Evolutionary conservation across 2,888 invertebrate genomes (phyloP), one percentile per base, ranked within the genome.

Genomic region (Rhamphomyia laevipes): DNA sequence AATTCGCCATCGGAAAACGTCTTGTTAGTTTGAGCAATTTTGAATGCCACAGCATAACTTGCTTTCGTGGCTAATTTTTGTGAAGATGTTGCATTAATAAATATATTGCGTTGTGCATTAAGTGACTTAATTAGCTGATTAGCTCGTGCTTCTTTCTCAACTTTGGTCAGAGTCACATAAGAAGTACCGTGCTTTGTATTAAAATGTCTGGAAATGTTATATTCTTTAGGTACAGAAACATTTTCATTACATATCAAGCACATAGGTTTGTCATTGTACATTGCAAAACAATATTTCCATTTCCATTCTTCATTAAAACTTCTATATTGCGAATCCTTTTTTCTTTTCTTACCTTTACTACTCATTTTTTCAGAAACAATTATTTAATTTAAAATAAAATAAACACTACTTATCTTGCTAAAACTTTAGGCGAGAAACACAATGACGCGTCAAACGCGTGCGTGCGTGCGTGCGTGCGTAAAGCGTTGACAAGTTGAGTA

Each of bases 151-250:
- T n/a, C 37, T 37, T 37, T 37, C 37, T 37, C 37, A 37, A 37
- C 37, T 37, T 37, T 37, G n/a, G 37, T 37, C 37, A 37, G 37
- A 37, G n/a, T 37, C 37, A 37, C 15, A 37, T 37, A 37, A 37
- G 37, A 40, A 40, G 12, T 40, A 40, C 40, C 40, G 40, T 40
- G 40, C 40, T 40, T 40, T 40, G 40, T 21, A 40, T 40, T 18
- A 18, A 40, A 40, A 13, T 40, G 40, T 18, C 40, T 40, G 17
- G 40, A 40, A 40, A 40, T 40, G 40, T 40, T 40, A 40, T 40
- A 40, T 40, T 40, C 18, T 40, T 40, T 40, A 40, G 40, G 13
- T 40, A 21, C 40, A 10, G 40, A 40, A 40, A 40, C 40, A 40
- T 40, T 40, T 40, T 40, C 40, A 40, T 40, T 40, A 40, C 18